A percentile compares a stretch with the other conserved stretches of the same genome.
These are phyloP conservation scores for Apotomis betuletana DNA, from an alignment of 2,888 invertebrate species.

Conservation along the genomic window DNA sequence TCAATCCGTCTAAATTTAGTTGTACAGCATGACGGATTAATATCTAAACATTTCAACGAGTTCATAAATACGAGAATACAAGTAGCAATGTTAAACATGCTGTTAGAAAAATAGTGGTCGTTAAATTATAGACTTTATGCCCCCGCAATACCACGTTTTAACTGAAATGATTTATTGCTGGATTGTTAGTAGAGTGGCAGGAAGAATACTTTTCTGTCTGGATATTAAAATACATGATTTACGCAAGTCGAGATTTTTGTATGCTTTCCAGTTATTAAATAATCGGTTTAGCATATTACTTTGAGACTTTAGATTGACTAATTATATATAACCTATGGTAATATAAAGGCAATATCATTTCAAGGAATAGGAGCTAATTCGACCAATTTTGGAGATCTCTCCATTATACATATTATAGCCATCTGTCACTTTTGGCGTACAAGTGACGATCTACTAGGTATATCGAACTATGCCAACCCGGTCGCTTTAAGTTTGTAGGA, in stretches of 20 bases:
- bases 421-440: too few relatives aligned
- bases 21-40: slow-evolving; percentile 11
- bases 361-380: too few relatives aligned
- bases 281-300: too few relatives aligned
- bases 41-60: slow-evolving; percentile 35
- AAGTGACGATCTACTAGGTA: too few relatives aligned
- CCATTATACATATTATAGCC: too few relatives aligned
- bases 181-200: slow-evolving; percentile 18
- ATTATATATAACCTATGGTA: too few relatives aligned
- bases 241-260: neutral
- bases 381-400: too few relatives aligned
- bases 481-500: too few relatives aligned
- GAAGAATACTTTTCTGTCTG: neutral
- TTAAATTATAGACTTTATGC: neutral
- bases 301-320: too few relatives aligned
- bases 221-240: neutral
- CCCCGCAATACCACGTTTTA: slow-evolving; percentile 3
- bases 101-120: slow-evolving; percentile 10
- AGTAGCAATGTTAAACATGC: neutral
- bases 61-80: slow-evolving; percentile 31
- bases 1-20: slow-evolving; percentile 23
- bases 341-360: too few relatives aligned
- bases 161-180: slow-evolving; percentile 13
- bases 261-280: too few relatives aligned
- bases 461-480: too few relatives aligned